phyloP scores from a whole-genome alignment of 2,888 invertebrate species.

The Orthosia cruda region DNA sequence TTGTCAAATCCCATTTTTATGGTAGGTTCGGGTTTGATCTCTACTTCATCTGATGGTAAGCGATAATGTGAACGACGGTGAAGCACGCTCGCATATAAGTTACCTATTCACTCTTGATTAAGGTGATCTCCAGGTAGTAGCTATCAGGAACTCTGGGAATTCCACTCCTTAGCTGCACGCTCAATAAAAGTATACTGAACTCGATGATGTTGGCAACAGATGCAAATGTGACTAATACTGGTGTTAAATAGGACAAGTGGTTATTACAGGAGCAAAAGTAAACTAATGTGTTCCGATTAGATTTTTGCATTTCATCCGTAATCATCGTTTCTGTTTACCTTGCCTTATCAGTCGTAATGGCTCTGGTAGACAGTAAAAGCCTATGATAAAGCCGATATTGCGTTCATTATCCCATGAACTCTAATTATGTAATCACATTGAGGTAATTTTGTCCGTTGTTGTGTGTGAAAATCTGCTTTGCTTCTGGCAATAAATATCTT shows the following conservation, averaged over 20 bases:
- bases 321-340: background rate
- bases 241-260: background rate
- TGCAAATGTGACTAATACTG: background rate
- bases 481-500: background rate
- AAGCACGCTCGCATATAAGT: too few species aligned
- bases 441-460: background rate
- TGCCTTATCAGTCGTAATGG: conserved; percentile 29
- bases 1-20: background rate
- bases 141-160: too few species aligned
- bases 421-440: background rate
- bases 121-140: too few species aligned
- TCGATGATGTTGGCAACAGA: background rate
- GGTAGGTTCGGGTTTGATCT: too few species aligned
- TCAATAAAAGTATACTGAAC: background rate
- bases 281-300: background rate
- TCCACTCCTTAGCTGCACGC: too few species aligned
- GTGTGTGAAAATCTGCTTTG: background rate
- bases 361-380: conserved; percentile 21
- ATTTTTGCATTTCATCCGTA: conserved; percentile 4
- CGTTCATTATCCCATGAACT: background rate
- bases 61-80: too few species aligned
- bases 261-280: background rate
- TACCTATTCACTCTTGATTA: too few species aligned
- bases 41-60: too few species aligned
- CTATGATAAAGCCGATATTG: conserved; percentile 17